Percentiles rank a stretch among this genome's conserved stretches.
Evolutionary conservation across 2,888 invertebrate species (phyloP).

Genomic region (Halictus quadricinctus): DNA sequence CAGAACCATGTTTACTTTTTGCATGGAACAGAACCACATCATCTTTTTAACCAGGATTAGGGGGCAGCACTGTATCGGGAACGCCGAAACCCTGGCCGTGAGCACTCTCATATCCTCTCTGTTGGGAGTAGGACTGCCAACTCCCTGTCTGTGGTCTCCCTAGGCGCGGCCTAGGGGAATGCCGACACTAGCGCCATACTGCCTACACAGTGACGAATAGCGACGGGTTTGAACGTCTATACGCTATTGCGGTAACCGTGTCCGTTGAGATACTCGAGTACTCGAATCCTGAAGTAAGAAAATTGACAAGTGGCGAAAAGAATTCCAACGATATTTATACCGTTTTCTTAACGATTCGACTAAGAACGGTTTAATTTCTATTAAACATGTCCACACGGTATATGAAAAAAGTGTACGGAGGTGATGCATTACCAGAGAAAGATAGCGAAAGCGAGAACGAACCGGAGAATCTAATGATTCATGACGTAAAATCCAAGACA

Average conservation of each 20-base stretch:
- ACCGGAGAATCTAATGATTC: slow-evolving; percentile 84
- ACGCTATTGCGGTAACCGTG: background rate
- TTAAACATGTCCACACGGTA: slow-evolving; percentile 86
- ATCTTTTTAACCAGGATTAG: too few species aligned
- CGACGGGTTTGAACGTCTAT: background rate
- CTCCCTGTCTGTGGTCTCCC: too few species aligned
- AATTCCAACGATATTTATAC: background rate
- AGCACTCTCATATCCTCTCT: too few species aligned
- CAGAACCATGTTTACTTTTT: too few species aligned
- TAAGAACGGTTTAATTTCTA: background rate
- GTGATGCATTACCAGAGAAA: slow-evolving; percentile 83
- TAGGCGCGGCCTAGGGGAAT: too few species aligned
- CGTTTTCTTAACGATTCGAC: background rate
- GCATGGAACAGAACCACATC: too few species aligned
- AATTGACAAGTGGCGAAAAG: slow-evolving; percentile 36
- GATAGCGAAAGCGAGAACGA: slow-evolving; percentile 84
- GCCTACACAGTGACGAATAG: background rate
- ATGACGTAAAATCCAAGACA: slow-evolving; percentile 84
- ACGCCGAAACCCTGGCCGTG: too few species aligned
- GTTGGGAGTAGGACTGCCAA: too few species aligned
- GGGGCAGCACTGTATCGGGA: too few species aligned
- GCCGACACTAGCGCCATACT: too few species aligned
- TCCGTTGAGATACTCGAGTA: background rate
- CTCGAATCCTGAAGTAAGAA: background rate
- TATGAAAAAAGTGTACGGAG: slow-evolving; percentile 86